phyloP scores from a whole-genome alignment of 2,113 vertebrate species.

The Pseudorectes ferrugineus region DNA sequence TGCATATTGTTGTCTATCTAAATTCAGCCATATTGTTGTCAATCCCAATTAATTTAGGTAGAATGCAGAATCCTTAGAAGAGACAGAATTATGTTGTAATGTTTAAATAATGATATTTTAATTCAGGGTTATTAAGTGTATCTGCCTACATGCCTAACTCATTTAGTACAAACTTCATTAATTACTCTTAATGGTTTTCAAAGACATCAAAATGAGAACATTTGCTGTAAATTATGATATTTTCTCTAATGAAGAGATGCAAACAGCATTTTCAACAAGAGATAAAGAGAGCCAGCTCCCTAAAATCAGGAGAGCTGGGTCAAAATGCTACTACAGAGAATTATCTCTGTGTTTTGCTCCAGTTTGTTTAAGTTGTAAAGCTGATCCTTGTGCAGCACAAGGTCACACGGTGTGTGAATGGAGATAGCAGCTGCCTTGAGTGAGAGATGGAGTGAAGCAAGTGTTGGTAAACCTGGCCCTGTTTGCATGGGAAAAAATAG shows the following conservation, averaged over 20 bases:
- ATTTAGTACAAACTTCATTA: neutral
- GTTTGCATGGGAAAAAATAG: neutral
- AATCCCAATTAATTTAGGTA: neutral
- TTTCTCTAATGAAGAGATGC: neutral
- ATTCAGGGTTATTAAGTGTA: neutral
- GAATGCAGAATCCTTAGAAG: neutral
- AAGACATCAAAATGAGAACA: neutral
- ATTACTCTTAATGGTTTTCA: neutral
- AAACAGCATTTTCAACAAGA: neutral
- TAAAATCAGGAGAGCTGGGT: neutral
- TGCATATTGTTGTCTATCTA: neutral
- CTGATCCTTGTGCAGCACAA: neutral
- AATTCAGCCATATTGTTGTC: neutral
- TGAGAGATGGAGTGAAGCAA: neutral
- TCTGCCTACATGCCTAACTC: neutral
- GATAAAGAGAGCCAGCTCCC: neutral
- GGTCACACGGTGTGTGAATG: neutral
- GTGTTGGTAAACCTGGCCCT: neutral
- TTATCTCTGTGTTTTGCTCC: neutral
- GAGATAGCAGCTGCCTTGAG: neutral
- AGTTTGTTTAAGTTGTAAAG: neutral
- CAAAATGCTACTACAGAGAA: neutral
- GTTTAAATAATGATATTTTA: neutral
- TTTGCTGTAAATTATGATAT: neutral
- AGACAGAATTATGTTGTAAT: neutral